Conservation (phyloP, 2,797 vertebrate species). For the Gymnothorax reevesii region DNA sequence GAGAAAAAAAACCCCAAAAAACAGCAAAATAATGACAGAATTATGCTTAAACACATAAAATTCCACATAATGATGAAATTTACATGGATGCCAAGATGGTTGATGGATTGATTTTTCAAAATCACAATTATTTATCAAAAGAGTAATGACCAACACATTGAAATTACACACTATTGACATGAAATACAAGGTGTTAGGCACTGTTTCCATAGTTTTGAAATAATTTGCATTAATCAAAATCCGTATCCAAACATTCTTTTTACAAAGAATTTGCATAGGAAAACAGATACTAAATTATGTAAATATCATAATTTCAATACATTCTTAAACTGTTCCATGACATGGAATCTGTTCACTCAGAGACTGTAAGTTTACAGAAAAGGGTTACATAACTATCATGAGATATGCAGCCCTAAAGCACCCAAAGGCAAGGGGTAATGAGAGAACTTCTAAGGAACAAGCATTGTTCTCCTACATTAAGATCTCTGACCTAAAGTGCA, state of each 20-base stretch:
- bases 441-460: neutral
- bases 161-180: neutral
- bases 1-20: neutral
- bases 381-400: neutral
- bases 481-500: neutral
- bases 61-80: neutral
- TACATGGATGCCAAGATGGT: neutral
- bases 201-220: neutral
- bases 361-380: neutral
- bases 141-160: neutral
- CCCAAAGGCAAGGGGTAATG: neutral
- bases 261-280: neutral
- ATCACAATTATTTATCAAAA: neutral
- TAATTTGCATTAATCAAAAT: neutral
- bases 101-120: neutral
- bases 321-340: neutral
- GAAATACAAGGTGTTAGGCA: neutral
- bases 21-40: constrained; percentile 2
- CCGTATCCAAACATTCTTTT: neutral
- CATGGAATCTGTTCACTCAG: neutral
- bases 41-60: neutral
- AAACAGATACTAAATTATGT: neutral
- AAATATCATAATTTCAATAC: neutral
- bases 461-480: neutral
- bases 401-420: neutral